Evolutionary conservation across 1,140 invertebrate species (phyloP), one percentile per base, ranked within the genome.

Genomic region (Sesamia nonagrioides): DNA sequence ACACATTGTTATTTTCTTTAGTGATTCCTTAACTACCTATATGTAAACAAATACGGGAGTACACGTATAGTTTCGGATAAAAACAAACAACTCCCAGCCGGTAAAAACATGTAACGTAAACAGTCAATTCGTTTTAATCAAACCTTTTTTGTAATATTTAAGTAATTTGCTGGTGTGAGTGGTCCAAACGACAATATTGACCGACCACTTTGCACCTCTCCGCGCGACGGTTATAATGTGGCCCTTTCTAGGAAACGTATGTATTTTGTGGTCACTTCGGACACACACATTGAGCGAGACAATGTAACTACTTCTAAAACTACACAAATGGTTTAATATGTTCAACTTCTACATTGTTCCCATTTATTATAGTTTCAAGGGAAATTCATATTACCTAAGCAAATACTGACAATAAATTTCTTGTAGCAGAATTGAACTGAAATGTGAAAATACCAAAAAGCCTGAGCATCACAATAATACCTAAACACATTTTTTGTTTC

Each of bases 161-260:
- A 83, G 82, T 86, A 82, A 84, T 83, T 84, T 84, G 83, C 78
- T 82, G 69, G 87, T 85, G 86, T 84, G 83, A 85, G 86, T 81
- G 80, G 75, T 77, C 60, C 82, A 78, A 80, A 72, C 77, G 82
- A 85, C 60, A 75, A 79, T 93, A 86, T 93, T 91, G 88, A 91
- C 90, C 56, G 71, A 90, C 77, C 87, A 91, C 88, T 93, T 93
- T 76, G 88, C 91, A 93, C 91, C 88, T 92, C 60, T 69, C 72
- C 76, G 81, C 66, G 73, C 77, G 81, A 79, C 78, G 84, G 84
- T 84, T 83, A 84, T 86, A 87, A 80, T 83, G 78, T 80, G 81
- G 81, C 85, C 90, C 88, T 92, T 93, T 92, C 90, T 87, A 87
- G 81, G 87, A 88, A 88, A 83, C 72, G 42, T 72, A 66, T 60